Percentiles rank a stretch among this genome's conserved stretches.
Conservation (phyloP, 92 coral and sea anemone species). For the Actinernus sp. region DNA sequence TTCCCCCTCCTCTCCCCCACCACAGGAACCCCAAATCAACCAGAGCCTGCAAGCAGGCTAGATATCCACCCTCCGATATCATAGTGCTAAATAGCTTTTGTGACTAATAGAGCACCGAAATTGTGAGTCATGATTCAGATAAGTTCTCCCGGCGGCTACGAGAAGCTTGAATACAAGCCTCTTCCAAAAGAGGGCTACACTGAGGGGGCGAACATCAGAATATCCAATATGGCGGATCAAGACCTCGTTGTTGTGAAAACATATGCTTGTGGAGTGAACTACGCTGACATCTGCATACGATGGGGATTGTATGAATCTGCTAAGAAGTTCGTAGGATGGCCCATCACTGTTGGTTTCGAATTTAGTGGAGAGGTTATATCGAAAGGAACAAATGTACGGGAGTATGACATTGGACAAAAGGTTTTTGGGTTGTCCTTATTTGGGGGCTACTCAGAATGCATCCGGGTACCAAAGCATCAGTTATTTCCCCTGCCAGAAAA, state of each 20-base stretch:
- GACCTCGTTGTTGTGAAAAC: constrained; percentile 84
- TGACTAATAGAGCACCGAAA: too few relatives aligned
- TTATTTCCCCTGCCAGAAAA: constrained; percentile 80
- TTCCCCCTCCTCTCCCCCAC: too few relatives aligned
- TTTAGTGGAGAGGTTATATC: constrained; percentile 88
- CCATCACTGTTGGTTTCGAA: constrained; percentile 97
- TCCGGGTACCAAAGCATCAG: constrained; percentile 87
- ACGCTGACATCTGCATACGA: constrained; percentile 93
- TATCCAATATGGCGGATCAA: constrained; percentile 66
- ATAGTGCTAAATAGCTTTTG: too few relatives aligned
- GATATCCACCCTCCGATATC: too few relatives aligned
- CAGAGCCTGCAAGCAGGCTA: too few relatives aligned
- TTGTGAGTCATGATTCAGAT: constrained; percentile 90
- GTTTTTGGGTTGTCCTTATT: constrained; percentile 90
- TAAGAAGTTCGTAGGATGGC: constrained; percentile 95
- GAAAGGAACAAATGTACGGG: constrained; percentile 85
- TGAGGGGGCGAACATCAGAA: constrained; percentile 80
- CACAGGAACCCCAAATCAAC: too few relatives aligned
- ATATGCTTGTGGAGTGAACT: constrained; percentile 90
- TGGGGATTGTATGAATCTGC: constrained; percentile 98
- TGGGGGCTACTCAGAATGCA: constrained; percentile 84
- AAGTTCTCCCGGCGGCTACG: constrained; percentile 91
- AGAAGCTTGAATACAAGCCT: constrained; percentile 73
- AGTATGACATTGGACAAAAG: constrained; percentile 83
- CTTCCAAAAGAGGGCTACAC: constrained; percentile 63